phyloP scores from a whole-genome alignment of 1,140 invertebrate species.

The Hyles vespertilio region DNA sequence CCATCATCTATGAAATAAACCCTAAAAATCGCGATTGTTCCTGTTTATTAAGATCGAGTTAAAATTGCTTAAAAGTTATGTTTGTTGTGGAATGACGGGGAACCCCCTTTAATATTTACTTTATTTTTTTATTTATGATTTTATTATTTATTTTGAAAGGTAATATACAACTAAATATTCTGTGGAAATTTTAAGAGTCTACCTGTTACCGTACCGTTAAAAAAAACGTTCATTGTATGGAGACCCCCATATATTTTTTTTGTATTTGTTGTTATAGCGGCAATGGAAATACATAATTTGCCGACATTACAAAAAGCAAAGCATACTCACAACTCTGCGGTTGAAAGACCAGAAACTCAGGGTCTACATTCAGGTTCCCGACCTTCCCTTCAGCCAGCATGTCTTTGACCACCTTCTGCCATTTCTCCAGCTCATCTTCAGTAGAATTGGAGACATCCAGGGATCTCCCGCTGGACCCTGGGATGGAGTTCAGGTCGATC shows the following conservation, averaged over 20 bases:
- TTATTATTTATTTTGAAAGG: too few relatives aligned
- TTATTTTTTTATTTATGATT: too few relatives aligned
- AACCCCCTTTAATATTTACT: background rate
- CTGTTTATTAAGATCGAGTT: too few relatives aligned
- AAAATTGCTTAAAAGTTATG: background rate
- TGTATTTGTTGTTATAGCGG: too few relatives aligned
- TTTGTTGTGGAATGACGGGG: constrained; percentile 1
- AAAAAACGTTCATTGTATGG: too few relatives aligned
- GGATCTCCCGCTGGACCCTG: constrained; percentile 41
- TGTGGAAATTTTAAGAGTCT: too few relatives aligned
- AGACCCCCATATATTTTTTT: too few relatives aligned
- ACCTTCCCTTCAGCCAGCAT: constrained; percentile 83
- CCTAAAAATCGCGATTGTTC: too few relatives aligned
- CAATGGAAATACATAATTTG: too few relatives aligned
- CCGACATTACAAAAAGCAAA: too few relatives aligned
- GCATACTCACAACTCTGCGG: constrained; percentile 77
- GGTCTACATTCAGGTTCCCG: constrained; percentile 87
- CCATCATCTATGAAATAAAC: background rate
- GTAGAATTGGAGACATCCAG: constrained; percentile 48
- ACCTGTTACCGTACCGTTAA: too few relatives aligned
- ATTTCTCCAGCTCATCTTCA: constrained; percentile 51
- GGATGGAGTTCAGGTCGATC: constrained; percentile 55
- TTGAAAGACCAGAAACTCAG: constrained; percentile 83
- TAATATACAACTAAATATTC: too few relatives aligned
- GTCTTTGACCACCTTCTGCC: constrained; percentile 80